phyloP scores from a whole-genome alignment of 2,113 vertebrate genomes.

The Calyptomena viridis region DNA sequence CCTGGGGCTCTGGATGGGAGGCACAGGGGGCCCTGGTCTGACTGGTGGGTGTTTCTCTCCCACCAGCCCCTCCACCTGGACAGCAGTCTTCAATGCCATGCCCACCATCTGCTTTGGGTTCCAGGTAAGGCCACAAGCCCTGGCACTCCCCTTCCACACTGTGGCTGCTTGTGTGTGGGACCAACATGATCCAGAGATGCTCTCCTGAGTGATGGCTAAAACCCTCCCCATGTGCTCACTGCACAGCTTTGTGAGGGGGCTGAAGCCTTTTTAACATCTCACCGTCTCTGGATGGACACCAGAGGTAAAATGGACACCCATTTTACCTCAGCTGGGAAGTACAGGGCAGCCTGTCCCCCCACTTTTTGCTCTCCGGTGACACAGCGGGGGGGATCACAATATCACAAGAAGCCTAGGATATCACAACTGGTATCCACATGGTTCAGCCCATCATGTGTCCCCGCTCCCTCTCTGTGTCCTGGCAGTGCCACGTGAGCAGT shows the following conservation, averaged over 20 bases:
- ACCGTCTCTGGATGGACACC: neutral
- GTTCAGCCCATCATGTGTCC: neutral
- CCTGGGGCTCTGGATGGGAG: accelerated
- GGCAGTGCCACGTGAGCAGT: conserved; percentile 93
- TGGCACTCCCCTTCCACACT: neutral
- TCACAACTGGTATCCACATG: accelerated
- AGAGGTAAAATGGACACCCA: too few relatives aligned
- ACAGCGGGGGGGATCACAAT: accelerated
- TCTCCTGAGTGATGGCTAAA: neutral
- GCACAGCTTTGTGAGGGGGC: neutral
- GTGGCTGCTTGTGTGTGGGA: neutral
- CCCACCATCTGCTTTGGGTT: conserved; percentile 96
- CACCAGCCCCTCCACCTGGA: conserved; percentile 87
- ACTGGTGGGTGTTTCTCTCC: conserved; percentile 1
- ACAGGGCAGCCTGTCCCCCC: neutral
- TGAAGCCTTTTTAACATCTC: neutral
- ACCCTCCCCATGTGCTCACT: neutral
- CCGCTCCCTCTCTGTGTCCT: neutral
- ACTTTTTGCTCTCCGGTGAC: neutral
- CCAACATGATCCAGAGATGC: neutral
- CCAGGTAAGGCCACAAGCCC: conserved; percentile 74
- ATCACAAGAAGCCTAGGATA: accelerated
- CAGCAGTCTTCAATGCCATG: conserved; percentile 89
- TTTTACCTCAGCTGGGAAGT: neutral
- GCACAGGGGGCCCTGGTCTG: neutral